A percentile compares a stretch with the other conserved stretches of the same genome.
Evolutionary conservation across 2,797 vertebrate species (phyloP).

Genomic region (Chromis chromis): DNA sequence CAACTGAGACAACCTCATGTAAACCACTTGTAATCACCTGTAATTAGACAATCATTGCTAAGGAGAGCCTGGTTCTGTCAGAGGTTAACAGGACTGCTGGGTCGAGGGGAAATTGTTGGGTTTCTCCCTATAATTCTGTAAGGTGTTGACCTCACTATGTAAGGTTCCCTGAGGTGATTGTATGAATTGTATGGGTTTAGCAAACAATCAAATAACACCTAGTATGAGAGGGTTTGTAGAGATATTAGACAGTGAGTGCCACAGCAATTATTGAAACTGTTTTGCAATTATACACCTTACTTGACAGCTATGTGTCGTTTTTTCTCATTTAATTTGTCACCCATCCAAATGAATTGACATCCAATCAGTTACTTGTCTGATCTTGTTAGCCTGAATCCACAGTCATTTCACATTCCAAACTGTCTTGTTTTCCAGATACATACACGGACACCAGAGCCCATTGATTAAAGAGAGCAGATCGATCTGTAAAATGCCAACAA

Average conservation of each 20-base stretch:
- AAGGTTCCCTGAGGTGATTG: not conserved
- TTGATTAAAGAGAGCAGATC: not conserved
- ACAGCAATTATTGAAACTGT: no score
- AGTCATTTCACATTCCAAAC: constrained; percentile 4
- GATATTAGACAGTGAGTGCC: no score
- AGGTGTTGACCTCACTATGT: not conserved
- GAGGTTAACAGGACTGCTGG: no score
- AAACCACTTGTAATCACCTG: not conserved
- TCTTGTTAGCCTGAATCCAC: not conserved
- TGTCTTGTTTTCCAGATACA: not conserved
- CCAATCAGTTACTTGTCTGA: not conserved
- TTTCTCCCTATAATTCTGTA: not conserved
- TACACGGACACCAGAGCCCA: not conserved
- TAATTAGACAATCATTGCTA: not conserved
- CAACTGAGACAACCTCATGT: not conserved
- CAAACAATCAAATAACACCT: no score
- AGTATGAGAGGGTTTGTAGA: no score
- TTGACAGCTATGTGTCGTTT: no score
- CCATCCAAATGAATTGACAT: not conserved
- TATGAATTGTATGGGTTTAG: not conserved
- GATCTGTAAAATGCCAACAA: not conserved
- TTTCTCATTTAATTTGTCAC: not conserved
- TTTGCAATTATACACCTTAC: no score
- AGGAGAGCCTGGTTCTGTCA: not conserved
- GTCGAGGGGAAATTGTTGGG: not conserved